phyloP scores from a whole-genome alignment of 2,888 invertebrate species.

The Tromatobia lineatoria region DNA sequence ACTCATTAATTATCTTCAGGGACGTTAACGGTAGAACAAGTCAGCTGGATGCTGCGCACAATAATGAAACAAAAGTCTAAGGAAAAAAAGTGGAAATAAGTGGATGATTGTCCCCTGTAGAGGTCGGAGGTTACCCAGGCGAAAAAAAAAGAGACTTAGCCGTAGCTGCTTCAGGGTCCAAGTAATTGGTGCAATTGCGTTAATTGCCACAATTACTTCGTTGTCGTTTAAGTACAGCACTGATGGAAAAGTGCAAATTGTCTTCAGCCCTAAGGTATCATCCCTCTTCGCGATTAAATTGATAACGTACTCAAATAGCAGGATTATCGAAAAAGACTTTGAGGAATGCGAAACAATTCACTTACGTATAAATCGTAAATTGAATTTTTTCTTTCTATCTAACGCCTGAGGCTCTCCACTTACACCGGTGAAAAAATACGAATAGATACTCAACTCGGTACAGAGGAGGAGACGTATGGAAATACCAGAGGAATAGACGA shows the following conservation, averaged over 20 bases:
- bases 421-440: conserved; percentile 10
- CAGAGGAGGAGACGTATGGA: neutral
- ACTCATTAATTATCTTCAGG: neutral
- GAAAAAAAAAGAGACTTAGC: conserved; percentile 16
- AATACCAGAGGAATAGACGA: neutral
- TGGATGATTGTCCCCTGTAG: conserved; percentile 4
- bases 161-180: neutral
- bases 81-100: conserved; percentile 13
- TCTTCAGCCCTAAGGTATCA: neutral
- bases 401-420: conserved; percentile 10
- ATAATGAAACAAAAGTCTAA: neutral
- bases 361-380: neutral
- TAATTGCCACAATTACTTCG: conserved; percentile 25
- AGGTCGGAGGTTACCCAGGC: neutral
- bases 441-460: conserved; percentile 10
- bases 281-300: neutral
- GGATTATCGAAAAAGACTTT: neutral
- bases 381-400: conserved; percentile 12
- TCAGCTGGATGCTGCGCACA: neutral
- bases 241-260: conserved; percentile 7
- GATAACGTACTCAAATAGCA: neutral
- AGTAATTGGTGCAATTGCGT: conserved; percentile 27
- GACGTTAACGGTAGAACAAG: neutral
- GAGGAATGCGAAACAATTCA: conserved; percentile 8
- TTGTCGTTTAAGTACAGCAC: neutral